Evolutionary conservation across 2,113 vertebrate species (phyloP).

Genomic region (Emydura subglobosa): DNA sequence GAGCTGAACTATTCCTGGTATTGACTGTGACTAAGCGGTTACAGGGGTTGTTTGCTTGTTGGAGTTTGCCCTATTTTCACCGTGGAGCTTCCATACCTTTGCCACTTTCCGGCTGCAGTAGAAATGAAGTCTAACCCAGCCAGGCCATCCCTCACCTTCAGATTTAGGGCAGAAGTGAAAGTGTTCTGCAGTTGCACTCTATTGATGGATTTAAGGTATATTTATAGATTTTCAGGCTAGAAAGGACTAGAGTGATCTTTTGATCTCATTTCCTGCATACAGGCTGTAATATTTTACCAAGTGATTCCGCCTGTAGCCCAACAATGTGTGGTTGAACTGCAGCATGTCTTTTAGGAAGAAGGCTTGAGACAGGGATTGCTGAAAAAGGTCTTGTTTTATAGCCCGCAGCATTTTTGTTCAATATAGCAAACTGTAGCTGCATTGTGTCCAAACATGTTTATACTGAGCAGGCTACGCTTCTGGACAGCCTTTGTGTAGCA

Average conservation of each 20-base stretch:
- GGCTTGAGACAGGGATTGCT: not conserved
- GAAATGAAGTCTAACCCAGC: not conserved
- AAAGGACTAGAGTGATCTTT: not conserved
- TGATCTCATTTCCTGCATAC: not conserved
- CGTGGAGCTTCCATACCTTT: no score
- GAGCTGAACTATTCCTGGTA: not conserved
- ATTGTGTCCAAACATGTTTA: not conserved
- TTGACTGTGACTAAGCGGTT: not conserved
- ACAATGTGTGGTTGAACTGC: not conserved
- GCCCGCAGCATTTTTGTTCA: not conserved
- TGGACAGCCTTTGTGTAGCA: not conserved
- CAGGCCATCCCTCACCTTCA: not conserved
- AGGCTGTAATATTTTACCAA: not conserved
- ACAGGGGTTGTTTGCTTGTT: not conserved
- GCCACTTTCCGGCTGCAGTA: not conserved
- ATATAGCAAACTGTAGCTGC: not conserved
- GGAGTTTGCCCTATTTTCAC: not conserved
- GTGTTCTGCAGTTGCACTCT: not conserved
- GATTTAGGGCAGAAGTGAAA: not conserved
- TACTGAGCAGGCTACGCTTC: not conserved
- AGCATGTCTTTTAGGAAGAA: not conserved
- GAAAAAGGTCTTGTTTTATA: not conserved
- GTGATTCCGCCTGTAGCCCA: no score
- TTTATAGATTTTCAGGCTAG: not conserved
- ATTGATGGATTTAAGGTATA: not conserved